A percentile compares a stretch with the other conserved stretches of the same genome.
Evolutionary conservation across 2,797 vertebrate genomes (phyloP).

Genomic region (Kryptopterus vitreolus): DNA sequence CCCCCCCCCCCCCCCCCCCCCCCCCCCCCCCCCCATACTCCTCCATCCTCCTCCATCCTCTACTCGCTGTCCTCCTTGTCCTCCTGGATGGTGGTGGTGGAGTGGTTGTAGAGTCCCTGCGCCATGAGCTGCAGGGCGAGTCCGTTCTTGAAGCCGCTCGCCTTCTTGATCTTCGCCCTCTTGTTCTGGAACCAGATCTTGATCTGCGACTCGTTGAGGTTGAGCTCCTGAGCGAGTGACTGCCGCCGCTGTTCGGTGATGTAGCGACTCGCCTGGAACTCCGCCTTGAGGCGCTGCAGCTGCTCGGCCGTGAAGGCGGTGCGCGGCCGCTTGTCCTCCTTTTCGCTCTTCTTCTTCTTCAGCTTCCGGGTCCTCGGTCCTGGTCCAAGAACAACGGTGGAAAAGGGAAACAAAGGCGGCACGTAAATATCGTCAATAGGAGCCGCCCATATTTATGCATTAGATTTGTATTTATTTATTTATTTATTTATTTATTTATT

Average conservation of each 20-base stretch:
- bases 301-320: constrained; percentile 97
- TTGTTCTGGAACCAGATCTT: constrained; percentile 99
- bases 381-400: constrained; percentile 68
- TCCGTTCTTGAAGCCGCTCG: constrained; percentile 91
- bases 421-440: constrained; percentile 65
- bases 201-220: constrained; percentile 96
- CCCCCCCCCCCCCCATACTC: not conserved
- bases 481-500: not conserved
- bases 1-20: not conserved
- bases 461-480: not conserved
- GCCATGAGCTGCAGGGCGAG: constrained; percentile 97
- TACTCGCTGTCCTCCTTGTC: constrained; percentile 92
- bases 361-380: constrained; percentile 95
- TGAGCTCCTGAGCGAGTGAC: constrained; percentile 91
- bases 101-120: constrained; percentile 99
- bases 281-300: constrained; percentile 94
- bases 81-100: constrained; percentile 93
- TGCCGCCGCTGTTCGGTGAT: constrained; percentile 97
- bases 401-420: constrained; percentile 74
- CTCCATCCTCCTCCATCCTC: not conserved
- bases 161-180: constrained; percentile 96
- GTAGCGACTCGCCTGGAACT: constrained; percentile 96
- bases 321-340: constrained; percentile 94
- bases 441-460: constrained; percentile 16
- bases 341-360: constrained; percentile 96